These are phyloP conservation scores for Butorides virescens DNA, from an alignment of 2,113 vertebrate species.

Conservation along the genomic window DNA sequence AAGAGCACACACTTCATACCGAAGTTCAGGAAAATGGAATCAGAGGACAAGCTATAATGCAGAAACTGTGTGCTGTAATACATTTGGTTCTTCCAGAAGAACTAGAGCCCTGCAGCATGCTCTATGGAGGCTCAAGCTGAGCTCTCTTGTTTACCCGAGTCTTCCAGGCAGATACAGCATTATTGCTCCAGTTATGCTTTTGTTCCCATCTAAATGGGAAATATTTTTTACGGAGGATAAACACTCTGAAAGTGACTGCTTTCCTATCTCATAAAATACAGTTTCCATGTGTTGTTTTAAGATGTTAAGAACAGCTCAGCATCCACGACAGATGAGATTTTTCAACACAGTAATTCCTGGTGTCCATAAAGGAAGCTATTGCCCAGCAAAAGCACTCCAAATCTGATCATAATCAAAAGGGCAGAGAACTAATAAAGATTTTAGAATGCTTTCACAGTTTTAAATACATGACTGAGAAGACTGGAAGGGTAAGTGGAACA, in stretches of 20 bases:
- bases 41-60: background rate
- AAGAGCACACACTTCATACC: background rate
- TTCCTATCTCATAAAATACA: background rate
- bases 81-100: background rate
- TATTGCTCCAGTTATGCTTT: background rate
- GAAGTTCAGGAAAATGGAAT: background rate
- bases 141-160: background rate
- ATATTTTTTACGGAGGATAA: background rate
- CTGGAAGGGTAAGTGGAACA: background rate
- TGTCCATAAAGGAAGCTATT: background rate
- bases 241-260: background rate
- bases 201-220: background rate
- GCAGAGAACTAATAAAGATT: background rate
- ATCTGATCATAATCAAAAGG: background rate
- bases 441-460: background rate
- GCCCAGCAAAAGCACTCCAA: background rate
- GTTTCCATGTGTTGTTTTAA: background rate
- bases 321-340: background rate
- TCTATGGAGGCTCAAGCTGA: background rate
- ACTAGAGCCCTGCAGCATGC: accelerated
- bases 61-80: background rate
- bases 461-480: background rate
- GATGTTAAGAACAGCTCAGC: background rate
- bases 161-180: background rate
- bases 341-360: background rate